phyloP scores from a whole-genome alignment of 2,797 vertebrate genomes.

The Erethizon dorsatum region DNA sequence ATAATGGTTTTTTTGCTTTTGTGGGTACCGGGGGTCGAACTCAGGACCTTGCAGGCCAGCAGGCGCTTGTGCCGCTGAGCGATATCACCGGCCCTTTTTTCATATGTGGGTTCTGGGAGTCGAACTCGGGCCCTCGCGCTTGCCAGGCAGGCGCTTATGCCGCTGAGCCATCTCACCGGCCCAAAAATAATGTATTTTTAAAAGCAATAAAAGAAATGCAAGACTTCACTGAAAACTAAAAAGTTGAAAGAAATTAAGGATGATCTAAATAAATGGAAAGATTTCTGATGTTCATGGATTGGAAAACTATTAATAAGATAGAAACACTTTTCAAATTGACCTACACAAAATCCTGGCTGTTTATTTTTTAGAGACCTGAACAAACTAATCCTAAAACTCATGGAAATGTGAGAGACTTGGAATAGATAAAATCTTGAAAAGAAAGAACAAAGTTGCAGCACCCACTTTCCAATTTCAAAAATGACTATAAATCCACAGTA shows the following conservation, averaged over 20 bases:
- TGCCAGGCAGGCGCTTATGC: too few relatives aligned
- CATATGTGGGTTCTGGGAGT: too few relatives aligned
- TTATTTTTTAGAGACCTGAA: background rate
- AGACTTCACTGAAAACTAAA: too few relatives aligned
- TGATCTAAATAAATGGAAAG: background rate
- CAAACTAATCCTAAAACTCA: constrained; percentile 1
- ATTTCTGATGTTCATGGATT: background rate
- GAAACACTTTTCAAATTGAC: background rate
- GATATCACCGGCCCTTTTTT: too few relatives aligned
- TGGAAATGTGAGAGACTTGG: background rate
- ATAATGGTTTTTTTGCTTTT: too few relatives aligned
- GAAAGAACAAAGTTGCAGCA: background rate
- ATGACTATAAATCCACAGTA: background rate
- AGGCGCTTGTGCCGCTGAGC: too few relatives aligned
- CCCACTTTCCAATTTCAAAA: background rate
- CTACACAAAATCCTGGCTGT: background rate
- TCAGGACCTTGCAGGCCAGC: too few relatives aligned
- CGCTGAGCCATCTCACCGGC: too few relatives aligned
- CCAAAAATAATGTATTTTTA: background rate
- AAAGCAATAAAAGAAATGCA: too few relatives aligned
- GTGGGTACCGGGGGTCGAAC: too few relatives aligned
- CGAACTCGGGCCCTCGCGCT: too few relatives aligned
- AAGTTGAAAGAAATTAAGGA: background rate
- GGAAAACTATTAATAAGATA: background rate
- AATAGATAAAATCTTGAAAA: background rate